Percentiles rank a stretch among this genome's conserved stretches.
Conservation (phyloP, 1,140 invertebrate genomes). For the Drosophila nigromelanica region DNA sequence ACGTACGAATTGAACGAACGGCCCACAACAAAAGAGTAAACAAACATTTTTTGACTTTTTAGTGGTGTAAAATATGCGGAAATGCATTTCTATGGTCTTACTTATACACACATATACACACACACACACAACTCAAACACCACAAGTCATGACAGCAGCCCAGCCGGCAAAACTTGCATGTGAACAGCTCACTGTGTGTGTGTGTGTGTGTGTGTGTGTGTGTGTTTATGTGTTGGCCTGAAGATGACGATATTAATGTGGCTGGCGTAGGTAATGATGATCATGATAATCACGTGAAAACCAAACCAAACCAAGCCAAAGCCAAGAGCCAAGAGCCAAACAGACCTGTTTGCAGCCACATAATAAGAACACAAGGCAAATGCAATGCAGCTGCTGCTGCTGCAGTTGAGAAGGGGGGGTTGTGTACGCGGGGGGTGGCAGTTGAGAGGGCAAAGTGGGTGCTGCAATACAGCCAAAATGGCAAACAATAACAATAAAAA, state of each 20-base stretch:
- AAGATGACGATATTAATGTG: constrained; percentile 82
- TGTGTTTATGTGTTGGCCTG: constrained; percentile 69
- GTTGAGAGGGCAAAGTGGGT: constrained; percentile 37
- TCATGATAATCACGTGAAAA: constrained; percentile 82
- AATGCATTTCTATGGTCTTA: constrained; percentile 82
- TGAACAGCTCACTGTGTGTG: constrained; percentile 42
- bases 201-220: constrained; percentile 40
- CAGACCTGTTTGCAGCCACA: constrained; percentile 74
- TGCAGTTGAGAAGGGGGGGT: not conserved
- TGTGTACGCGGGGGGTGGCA: constrained; percentile 6
- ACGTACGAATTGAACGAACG: constrained; percentile 29
- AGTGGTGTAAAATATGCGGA: constrained; percentile 82
- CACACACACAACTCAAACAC: constrained; percentile 49
- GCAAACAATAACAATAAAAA: constrained; percentile 61
- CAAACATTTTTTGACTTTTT: constrained; percentile 81
- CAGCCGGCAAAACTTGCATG: constrained; percentile 75
- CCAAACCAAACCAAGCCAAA: constrained; percentile 79
- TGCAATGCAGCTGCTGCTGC: constrained; percentile 59
- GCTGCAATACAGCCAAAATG: constrained; percentile 46
- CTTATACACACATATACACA: constrained; percentile 47
- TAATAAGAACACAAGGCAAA: constrained; percentile 77
- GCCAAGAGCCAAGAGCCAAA: constrained; percentile 45
- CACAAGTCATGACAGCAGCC: constrained; percentile 69
- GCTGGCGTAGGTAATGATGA: constrained; percentile 79
- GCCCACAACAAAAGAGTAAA: constrained; percentile 75